Evolutionary conservation across 2,113 vertebrate species (phyloP), one percentile per base, ranked within the genome.

Genomic region (Martes martes): DNA sequence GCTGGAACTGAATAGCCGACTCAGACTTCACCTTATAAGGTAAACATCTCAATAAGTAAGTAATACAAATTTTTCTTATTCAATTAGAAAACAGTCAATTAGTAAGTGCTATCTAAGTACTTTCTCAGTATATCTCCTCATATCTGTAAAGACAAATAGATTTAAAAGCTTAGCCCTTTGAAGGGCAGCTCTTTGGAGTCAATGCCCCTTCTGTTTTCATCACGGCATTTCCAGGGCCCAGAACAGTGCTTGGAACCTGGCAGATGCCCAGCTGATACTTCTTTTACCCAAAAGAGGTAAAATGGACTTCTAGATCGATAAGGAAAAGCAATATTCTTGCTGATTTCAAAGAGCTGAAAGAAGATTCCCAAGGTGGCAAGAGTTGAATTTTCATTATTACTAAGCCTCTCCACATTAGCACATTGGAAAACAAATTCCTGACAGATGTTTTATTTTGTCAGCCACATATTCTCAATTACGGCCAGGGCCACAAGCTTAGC

Each of bases 401-500:
- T 61, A 79, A 87, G 26, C 36, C 73, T 93, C 21, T 82, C 47
- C 39, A 84, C 39, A 55, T 89, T 61, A 85, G 52, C 31, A 84
- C 31, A 69, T 55, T 61, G 76, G 78, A 74, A 96, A 91, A 85
- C 18, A 93, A 96, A 86, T 69, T 94, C 57, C 82, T 94, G 78
- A 89, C 80, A 96, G 87, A 86, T 69, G 57, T 76, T 95, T 95
- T 86, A 78, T 91, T 97, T 91, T 71, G 76, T 92, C 79, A 89
- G 47, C n/a, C 14, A 59, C 45, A 36, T 50, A 83, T 76, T 96
- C 61, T 95, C 45, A 91, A 91, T 93, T 94, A 59, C 79, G 93
- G 83, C 45, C 28, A 18, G n/a, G 33, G 80, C 31, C n/a, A 74
- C 71, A 52, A n/a, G 21, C 15, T 82, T 85, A 67, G 76, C 28